Evolutionary conservation across 2,888 invertebrate species (phyloP).

Genomic region (Eupelmus urozonus): DNA sequence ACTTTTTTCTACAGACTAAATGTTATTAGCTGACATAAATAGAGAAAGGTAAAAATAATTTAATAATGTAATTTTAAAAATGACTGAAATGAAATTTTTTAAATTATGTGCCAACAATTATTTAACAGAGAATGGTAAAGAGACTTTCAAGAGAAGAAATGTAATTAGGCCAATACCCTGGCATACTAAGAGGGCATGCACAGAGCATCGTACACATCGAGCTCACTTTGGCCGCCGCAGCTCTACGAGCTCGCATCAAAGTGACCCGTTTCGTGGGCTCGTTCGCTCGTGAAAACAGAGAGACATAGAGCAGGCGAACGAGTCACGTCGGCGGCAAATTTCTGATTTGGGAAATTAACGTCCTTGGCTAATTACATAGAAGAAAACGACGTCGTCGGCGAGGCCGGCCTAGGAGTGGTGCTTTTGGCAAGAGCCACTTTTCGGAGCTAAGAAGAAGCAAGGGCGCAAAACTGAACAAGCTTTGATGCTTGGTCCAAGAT

Average conservation of each 20-base stretch:
- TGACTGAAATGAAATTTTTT: too few species aligned
- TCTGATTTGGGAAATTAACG: conserved; percentile 52
- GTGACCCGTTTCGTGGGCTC: conserved; percentile 56
- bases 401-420: too few species aligned
- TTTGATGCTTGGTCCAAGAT: conserved; percentile 36
- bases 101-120: too few species aligned
- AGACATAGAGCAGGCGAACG: neutral
- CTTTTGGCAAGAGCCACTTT: conserved; percentile 17
- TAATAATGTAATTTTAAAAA: neutral
- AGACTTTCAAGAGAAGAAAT: conserved; percentile 19
- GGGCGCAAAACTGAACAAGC: conserved; percentile 49
- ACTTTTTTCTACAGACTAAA: too few species aligned
- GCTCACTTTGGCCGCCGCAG: neutral
- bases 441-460: conserved; percentile 10
- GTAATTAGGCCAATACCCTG: conserved; percentile 33
- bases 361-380: conserved; percentile 50
- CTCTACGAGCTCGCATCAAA: conserved; percentile 45
- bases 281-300: conserved; percentile 28
- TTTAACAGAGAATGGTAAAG: too few species aligned
- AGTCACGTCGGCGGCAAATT: conserved; percentile 19
- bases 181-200: neutral
- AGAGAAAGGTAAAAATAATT: neutral
- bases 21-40: too few species aligned
- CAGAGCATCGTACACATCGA: conserved; percentile 6
- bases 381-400: conserved; percentile 4